phyloP scores from a whole-genome alignment of 2,113 vertebrate genomes.

The Myanophis thanlyinensis region DNA sequence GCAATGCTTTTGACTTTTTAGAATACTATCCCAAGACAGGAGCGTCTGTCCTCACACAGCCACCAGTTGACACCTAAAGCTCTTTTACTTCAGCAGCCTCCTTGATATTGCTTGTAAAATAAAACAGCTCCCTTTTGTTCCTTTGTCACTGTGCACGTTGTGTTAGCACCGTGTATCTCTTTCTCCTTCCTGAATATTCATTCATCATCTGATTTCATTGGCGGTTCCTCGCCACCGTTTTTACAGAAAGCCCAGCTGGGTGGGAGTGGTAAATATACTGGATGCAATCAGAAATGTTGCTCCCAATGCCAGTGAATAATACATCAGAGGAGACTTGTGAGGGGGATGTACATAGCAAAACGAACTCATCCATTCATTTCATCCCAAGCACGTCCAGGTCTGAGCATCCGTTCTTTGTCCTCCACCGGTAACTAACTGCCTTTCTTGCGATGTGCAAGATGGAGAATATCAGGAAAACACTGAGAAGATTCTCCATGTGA shows the following conservation, averaged over 20 bases:
- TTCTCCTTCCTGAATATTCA: neutral
- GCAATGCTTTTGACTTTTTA: neutral
- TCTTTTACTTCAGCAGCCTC: neutral
- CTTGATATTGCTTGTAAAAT: neutral
- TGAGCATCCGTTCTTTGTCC: neutral
- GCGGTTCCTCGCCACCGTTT: neutral
- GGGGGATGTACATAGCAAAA: neutral
- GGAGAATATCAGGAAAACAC: conserved; percentile 31
- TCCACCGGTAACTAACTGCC: neutral
- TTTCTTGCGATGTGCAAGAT: conserved; percentile 35
- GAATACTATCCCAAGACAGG: neutral
- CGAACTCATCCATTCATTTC: neutral
- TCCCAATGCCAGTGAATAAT: neutral
- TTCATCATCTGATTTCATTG: neutral
- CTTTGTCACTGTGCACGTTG: neutral
- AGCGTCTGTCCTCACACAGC: neutral
- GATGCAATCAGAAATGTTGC: neutral
- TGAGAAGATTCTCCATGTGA: conserved; percentile 40
- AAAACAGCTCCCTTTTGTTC: neutral
- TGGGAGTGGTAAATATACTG: neutral
- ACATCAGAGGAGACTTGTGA: neutral
- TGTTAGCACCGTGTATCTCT: neutral
- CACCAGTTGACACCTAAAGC: neutral
- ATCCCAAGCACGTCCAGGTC: conserved; percentile 35
- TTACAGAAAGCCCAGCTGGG: neutral